phyloP scores from a whole-genome alignment of 2,113 vertebrate genomes.

The Eudorcas thomsonii region DNA sequence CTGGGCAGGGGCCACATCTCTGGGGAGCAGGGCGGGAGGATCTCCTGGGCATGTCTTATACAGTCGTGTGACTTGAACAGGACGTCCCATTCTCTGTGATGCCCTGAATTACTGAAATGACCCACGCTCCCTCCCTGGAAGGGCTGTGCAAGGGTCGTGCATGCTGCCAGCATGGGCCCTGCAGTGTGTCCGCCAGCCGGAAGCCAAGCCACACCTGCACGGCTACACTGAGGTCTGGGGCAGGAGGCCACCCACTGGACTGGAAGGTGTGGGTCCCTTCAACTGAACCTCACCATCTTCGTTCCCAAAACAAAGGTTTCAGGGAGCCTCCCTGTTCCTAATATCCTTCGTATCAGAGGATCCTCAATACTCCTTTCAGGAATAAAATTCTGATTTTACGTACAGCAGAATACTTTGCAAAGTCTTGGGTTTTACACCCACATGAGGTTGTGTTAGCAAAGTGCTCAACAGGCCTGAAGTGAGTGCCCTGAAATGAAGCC shows the following conservation, averaged over 20 bases:
- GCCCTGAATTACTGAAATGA: background rate
- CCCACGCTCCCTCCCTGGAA: background rate
- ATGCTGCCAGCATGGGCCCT: background rate
- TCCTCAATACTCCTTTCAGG: background rate
- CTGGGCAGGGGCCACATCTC: fast-evolving
- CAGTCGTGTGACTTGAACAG: background rate
- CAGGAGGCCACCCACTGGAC: background rate
- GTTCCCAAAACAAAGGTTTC: background rate
- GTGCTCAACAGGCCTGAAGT: background rate
- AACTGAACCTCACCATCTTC: background rate
- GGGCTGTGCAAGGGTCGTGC: background rate
- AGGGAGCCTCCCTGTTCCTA: background rate
- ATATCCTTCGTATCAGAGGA: background rate
- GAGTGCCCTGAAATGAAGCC: background rate
- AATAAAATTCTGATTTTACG: background rate
- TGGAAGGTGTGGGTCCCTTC: background rate
- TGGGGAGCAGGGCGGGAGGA: background rate
- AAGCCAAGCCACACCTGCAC: too few species aligned
- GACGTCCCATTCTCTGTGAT: background rate
- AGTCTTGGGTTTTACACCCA: background rate
- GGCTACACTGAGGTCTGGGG: fast-evolving
- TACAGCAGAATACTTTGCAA: background rate
- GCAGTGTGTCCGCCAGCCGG: too few species aligned
- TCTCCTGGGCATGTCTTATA: background rate
- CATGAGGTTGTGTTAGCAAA: background rate